phyloP scores from a whole-genome alignment of 64 coral and sea anemone species.

The Dendrophyllia cribrosa region DNA sequence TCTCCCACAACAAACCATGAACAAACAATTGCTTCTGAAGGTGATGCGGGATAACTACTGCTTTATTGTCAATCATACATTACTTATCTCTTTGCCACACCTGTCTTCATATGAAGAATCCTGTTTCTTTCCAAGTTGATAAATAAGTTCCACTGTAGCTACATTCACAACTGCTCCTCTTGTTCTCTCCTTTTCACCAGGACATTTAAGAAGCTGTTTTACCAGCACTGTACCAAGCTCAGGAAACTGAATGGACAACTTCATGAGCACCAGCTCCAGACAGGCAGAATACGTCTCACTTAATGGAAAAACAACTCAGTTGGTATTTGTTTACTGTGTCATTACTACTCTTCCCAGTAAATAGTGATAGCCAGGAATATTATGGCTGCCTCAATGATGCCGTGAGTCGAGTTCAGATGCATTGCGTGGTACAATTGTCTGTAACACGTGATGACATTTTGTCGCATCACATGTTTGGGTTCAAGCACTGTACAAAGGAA shows the following conservation, averaged over 20 bases:
- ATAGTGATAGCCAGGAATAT: too few species aligned
- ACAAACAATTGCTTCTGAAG: not conserved
- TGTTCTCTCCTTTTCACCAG: slow-evolving; percentile 30
- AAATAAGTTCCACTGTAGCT: slow-evolving; percentile 85
- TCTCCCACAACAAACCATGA: too few species aligned
- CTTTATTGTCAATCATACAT: too few species aligned
- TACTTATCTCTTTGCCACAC: not conserved
- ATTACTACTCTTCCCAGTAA: too few species aligned
- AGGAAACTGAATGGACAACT: slow-evolving; percentile 70
- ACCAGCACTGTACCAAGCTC: slow-evolving; percentile 71
- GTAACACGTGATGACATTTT: too few species aligned
- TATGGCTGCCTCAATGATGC: too few species aligned
- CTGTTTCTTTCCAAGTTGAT: slow-evolving; percentile 74
- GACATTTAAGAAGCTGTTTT: slow-evolving; percentile 59
- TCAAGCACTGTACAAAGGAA: too few species aligned
- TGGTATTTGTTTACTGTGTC: not conserved
- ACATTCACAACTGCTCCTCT: slow-evolving; percentile 50
- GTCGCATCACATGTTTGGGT: too few species aligned
- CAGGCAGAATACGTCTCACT: slow-evolving; percentile 77
- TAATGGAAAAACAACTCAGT: not conserved
- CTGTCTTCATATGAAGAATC: slow-evolving; percentile 51
- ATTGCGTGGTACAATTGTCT: too few species aligned
- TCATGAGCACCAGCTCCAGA: slow-evolving; percentile 79
- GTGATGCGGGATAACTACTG: not conserved
- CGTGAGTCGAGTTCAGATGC: too few species aligned